Conservation (phyloP, 2,797 vertebrate genomes). For the Sternarchorhynchus goeldii region DNA sequence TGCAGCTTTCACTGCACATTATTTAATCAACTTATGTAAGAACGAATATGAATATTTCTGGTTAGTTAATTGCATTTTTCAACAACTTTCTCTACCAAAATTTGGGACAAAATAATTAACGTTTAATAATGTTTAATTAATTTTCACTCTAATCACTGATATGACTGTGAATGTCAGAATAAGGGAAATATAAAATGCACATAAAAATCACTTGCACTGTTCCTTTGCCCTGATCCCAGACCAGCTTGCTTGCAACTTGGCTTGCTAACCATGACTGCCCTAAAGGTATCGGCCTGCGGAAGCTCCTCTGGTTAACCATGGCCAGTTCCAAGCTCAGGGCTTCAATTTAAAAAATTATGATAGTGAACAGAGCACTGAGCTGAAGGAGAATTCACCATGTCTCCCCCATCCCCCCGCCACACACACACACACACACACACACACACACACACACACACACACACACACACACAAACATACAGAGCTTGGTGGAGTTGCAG, state of each 20-base stretch:
- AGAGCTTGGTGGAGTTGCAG: slow-evolving; percentile 14
- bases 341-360: slow-evolving; percentile 47
- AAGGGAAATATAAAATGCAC: no score
- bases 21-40: no score
- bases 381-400: slow-evolving; percentile 30
- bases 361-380: slow-evolving; percentile 23
- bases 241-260: slow-evolving; percentile 6
- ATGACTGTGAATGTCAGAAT: no score
- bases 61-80: no score
- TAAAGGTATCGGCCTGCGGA: slow-evolving; percentile 2
- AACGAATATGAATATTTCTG: no score
- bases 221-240: not conserved
- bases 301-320: slow-evolving; percentile 15
- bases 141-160: no score
- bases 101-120: not conserved
- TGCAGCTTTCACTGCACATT: no score
- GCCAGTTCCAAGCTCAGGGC: slow-evolving; percentile 8
- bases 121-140: not conserved
- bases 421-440: slow-evolving; percentile 13
- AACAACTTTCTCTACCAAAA: not conserved
- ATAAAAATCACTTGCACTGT: not conserved
- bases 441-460: slow-evolving; percentile 24
- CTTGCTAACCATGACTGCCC: not conserved
- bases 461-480: slow-evolving; percentile 29
- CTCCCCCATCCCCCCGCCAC: not conserved